Base-by-base conservation (phyloP, 2,888 invertebrate genomes). In the Entomobrya proxima region DNA sequence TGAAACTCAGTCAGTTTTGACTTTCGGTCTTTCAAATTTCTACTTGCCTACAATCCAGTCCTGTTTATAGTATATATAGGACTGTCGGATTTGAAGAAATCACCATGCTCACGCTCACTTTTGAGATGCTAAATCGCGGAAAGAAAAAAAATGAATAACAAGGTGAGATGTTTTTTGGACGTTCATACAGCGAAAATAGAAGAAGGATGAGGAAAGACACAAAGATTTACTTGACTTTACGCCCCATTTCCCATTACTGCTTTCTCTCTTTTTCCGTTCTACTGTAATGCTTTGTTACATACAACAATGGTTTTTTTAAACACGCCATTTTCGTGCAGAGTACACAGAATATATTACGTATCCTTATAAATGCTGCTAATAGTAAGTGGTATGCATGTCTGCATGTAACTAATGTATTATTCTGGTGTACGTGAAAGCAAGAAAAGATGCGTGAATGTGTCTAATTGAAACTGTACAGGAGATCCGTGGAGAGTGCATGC, bases 151-250 rank as follows among this genome's bases (percentile, higher is more conserved):
- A 32, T 15, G 47, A 9, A 52, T 32, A 61, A 35, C 64, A 84
- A 78, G 78, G 78, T 72, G 78, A 85, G 78, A 74, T 72, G 58
- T 74, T 74, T 61, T 64, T 50, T 78, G 18, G 37, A 55, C 75
- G 37, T 40, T 83, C 47, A 52, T 47, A 72, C 32, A 50, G 40
- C 27, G 35, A 44, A 9, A 83, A 27, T 64, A 37, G 21, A 61
- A 72, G 47, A 72, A 78, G 84, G 61, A 85, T 80, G 80, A 79
- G 55, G 37, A 67, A 80, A 76, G 85, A 85, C 79, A 75, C 85
- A 79, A 85, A 79, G 85, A 80, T 85, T 85, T 85, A 85, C 79
- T 85, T 75, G 79, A 85, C 85, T 85, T 79, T 79, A 74, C 79
- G 85, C 79, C 79, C 79, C 85, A 79, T 80, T 85, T 80, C 75